A percentile compares a stretch with the other conserved stretches of the same genome.
phyloP scores from a whole-genome alignment of 2,113 vertebrate genomes.

The Trematocara variabile region DNA sequence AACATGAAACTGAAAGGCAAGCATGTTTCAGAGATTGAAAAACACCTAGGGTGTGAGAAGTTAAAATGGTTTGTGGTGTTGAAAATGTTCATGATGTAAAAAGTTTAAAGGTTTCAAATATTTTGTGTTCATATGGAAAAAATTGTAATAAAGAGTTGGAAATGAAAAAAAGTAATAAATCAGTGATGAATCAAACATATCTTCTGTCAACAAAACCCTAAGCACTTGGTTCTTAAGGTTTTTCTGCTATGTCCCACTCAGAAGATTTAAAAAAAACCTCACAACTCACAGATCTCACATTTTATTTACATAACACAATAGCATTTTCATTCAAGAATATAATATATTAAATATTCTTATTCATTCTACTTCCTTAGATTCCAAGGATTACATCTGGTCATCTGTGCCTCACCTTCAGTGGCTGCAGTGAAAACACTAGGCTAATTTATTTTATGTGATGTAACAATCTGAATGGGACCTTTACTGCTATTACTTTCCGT shows the following conservation, averaged over 20 bases:
- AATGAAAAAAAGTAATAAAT: neutral
- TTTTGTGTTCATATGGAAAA: no score
- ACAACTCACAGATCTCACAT: accelerated
- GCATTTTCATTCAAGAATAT: neutral
- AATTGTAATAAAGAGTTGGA: no score
- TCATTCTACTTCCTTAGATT: neutral
- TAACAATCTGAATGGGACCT: neutral
- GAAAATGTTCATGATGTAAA: no score
- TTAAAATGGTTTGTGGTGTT: no score
- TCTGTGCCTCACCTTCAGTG: neutral
- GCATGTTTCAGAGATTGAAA: no score
- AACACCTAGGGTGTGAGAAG: no score
- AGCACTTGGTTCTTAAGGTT: no score
- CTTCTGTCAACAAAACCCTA: neutral
- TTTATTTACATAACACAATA: neutral
- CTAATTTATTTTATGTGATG: neutral
- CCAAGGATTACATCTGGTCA: neutral
- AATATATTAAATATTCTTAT: neutral
- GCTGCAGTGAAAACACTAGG: neutral
- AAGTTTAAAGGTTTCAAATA: no score
- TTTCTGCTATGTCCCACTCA: no score
- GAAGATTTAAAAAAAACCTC: neutral
- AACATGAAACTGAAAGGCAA: no score
- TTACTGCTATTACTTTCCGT: neutral
- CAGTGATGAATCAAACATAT: neutral